Conservation (phyloP, 64 coral and sea anemone genomes). For the Montipora cactus region DNA sequence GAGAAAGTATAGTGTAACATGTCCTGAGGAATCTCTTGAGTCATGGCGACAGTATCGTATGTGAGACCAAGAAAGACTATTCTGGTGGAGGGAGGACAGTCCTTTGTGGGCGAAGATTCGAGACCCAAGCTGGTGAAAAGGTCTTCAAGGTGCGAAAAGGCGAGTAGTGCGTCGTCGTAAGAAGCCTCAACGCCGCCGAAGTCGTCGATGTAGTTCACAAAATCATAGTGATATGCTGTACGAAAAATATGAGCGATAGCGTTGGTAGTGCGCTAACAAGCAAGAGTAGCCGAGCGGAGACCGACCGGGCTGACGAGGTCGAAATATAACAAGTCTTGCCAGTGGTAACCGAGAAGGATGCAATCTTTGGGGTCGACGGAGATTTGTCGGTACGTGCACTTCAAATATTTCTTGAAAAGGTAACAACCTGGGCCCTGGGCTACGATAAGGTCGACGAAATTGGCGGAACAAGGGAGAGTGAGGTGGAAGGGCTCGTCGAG, state of each 20-base stretch:
- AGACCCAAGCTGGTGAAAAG: constrained; percentile 46
- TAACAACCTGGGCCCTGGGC: neutral
- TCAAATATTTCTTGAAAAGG: constrained; percentile 15
- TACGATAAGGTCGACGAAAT: neutral
- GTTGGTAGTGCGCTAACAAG: constrained; percentile 66
- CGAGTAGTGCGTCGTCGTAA: neutral
- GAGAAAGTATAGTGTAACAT: neutral
- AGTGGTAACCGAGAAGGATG: too few species aligned
- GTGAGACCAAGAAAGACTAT: constrained; percentile 2
- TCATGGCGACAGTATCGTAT: constrained; percentile 4
- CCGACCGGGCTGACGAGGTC: constrained; percentile 27
- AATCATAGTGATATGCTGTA: neutral
- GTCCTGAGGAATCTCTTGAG: neutral
- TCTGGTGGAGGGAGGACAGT: too few species aligned
- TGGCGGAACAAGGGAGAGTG: neutral
- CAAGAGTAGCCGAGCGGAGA: constrained; percentile 32
- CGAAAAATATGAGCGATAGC: constrained; percentile 61
- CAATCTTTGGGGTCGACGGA: too few species aligned
- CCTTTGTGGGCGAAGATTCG: neutral
- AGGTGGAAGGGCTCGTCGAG: constrained; percentile 7
- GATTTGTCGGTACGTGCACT: too few species aligned
- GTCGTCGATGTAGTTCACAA: constrained; percentile 52
- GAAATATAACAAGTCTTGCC: constrained; percentile 28
- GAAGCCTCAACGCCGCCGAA: constrained; percentile 29
- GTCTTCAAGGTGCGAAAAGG: neutral